Percentiles rank a stretch among this genome's conserved stretches.
phyloP scores from a whole-genome alignment of 2,797 vertebrate species.

The Tapera naevia region DNA sequence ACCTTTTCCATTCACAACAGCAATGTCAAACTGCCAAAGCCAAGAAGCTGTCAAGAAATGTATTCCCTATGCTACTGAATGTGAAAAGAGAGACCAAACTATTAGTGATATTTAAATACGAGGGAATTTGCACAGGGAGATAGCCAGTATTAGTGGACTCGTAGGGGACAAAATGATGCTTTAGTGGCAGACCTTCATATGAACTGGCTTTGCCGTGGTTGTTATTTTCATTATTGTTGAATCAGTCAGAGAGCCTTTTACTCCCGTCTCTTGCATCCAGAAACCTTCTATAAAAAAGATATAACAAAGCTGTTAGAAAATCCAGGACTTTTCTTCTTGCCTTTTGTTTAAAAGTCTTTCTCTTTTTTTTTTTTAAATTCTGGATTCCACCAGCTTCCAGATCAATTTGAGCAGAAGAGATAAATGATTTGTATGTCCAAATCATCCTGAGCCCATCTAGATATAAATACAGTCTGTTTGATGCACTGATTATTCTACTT shows the following conservation, averaged over 20 bases:
- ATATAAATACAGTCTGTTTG: neutral
- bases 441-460: neutral
- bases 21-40: neutral
- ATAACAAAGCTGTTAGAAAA: neutral
- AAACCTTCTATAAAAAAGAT: neutral
- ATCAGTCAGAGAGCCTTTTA: neutral
- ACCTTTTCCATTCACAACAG: neutral
- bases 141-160: neutral
- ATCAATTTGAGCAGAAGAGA: neutral
- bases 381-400: neutral
- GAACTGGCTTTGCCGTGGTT: neutral
- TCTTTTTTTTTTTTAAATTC: neutral
- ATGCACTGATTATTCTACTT: neutral
- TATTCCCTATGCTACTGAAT: neutral
- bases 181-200: neutral
- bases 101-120: neutral
- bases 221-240: neutral
- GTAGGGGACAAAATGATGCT: neutral
- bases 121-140: neutral
- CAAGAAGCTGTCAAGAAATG: neutral
- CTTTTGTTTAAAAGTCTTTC: neutral
- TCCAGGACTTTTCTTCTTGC: neutral
- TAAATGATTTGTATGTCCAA: neutral
- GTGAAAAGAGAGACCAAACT: neutral
- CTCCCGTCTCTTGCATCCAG: neutral